Conservation (phyloP, 2,888 invertebrate species). For the Masnerella sp. region DNA sequence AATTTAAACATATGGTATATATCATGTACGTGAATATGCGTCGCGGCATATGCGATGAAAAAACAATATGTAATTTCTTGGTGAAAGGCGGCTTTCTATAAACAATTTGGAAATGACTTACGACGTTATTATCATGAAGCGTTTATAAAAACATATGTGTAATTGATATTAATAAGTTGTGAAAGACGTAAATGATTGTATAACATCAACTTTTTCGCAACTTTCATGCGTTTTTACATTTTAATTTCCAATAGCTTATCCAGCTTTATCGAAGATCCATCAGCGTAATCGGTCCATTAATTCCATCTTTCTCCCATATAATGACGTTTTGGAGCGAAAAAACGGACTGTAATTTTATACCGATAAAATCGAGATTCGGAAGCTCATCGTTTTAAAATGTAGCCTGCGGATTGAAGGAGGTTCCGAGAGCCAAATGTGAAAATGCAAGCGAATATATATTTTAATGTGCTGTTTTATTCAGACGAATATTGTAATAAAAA, state of each 20-base stretch:
- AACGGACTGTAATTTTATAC: slow-evolving; percentile 39
- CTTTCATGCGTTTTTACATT: slow-evolving; percentile 33
- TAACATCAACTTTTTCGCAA: slow-evolving; percentile 21
- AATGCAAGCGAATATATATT: slow-evolving; percentile 21
- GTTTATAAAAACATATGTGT: slow-evolving; percentile 17
- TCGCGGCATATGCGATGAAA: too few species aligned
- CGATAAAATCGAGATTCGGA: slow-evolving; percentile 55
- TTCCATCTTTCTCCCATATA: slow-evolving; percentile 39
- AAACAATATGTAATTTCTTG: too few species aligned
- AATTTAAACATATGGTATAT: too few species aligned
- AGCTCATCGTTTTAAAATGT: slow-evolving; percentile 35
- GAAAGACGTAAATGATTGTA: slow-evolving; percentile 29
- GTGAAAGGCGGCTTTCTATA: too few species aligned
- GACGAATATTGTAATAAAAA: not conserved
- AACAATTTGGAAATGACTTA: not conserved
- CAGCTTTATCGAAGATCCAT: slow-evolving; percentile 29
- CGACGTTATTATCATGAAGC: not conserved
- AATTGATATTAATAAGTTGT: slow-evolving; percentile 39
- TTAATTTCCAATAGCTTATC: slow-evolving; percentile 28
- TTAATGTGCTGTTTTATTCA: slow-evolving; percentile 15
- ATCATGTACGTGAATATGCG: too few species aligned
- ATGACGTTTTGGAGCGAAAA: slow-evolving; percentile 41
- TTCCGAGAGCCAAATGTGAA: slow-evolving; percentile 10
- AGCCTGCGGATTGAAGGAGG: slow-evolving; percentile 15
- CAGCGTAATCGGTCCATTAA: slow-evolving; percentile 44